These are phyloP conservation scores for Fratercula arctica DNA, from an alignment of 2,797 vertebrate genomes.

Conservation along the genomic window DNA sequence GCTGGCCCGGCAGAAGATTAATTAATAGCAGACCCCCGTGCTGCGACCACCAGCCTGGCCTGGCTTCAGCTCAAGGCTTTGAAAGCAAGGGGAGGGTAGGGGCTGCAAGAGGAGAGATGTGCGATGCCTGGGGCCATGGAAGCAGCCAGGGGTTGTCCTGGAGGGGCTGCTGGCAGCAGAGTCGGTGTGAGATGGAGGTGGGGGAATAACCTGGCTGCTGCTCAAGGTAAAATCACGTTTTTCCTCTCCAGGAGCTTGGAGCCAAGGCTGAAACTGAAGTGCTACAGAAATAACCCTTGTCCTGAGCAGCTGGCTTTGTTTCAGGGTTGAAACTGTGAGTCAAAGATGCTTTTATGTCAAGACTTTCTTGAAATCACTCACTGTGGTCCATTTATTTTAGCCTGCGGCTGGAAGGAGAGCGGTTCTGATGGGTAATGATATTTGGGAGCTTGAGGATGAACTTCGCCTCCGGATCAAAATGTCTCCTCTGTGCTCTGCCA, in stretches of 20 bases:
- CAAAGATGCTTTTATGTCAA: slow-evolving; percentile 43
- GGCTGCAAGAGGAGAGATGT: fast-evolving
- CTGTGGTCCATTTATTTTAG: slow-evolving; percentile 34
- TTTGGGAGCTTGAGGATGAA: background rate
- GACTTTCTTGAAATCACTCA: slow-evolving; percentile 16
- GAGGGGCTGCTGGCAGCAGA: background rate
- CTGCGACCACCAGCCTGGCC: background rate
- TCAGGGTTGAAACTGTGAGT: slow-evolving; percentile 12
- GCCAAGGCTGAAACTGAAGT: slow-evolving; percentile 25
- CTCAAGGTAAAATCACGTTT: background rate
- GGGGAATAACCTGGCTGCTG: background rate
- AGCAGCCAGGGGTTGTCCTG: background rate
- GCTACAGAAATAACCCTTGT: slow-evolving; percentile 24
- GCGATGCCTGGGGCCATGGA: fast-evolving
- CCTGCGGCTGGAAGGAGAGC: background rate
- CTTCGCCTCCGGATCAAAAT: background rate
- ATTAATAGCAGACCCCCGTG: background rate
- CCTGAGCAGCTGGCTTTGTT: slow-evolving; percentile 26
- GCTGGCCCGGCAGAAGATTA: background rate
- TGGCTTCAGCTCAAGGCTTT: background rate
- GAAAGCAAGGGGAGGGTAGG: background rate
- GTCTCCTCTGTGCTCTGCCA: background rate
- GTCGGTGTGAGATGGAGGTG: background rate
- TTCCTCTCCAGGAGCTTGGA: background rate
- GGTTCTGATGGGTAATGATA: background rate